Evolutionary conservation across 2,797 vertebrate genomes (phyloP).

Genomic region (Lacerta viridis): DNA sequence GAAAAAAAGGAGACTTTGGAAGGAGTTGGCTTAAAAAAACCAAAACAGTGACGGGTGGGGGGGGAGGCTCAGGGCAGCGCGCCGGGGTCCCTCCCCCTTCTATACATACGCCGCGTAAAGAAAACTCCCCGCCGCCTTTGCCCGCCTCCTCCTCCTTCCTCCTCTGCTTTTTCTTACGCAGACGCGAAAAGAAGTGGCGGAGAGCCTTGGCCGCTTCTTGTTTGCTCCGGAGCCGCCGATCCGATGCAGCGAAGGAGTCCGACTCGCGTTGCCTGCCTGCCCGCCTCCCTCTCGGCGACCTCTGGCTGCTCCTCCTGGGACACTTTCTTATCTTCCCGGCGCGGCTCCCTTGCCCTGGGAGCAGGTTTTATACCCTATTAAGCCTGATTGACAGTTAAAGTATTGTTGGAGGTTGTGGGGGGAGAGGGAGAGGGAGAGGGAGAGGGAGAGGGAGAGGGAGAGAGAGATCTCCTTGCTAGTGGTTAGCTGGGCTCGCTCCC

Average conservation of each 20-base stretch:
- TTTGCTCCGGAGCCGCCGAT: background rate
- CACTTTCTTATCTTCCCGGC: conserved; percentile 71
- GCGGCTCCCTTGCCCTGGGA: conserved; percentile 63
- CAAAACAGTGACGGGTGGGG: background rate
- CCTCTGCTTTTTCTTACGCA: conserved; percentile 32
- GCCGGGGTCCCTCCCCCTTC: background rate
- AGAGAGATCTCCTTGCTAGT: conserved; percentile 72
- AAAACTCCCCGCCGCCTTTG: conserved; percentile 61
- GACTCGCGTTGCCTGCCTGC: background rate
- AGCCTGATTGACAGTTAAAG: conserved; percentile 97
- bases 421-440: conserved; percentile 24
- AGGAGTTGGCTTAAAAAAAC: conserved; percentile 66
- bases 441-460: conserved; percentile 46
- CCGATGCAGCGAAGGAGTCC: background rate
- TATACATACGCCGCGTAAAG: conserved; percentile 60
- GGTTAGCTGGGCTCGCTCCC: conserved; percentile 75
- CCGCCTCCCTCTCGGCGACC: background rate
- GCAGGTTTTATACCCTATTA: conserved; percentile 89
- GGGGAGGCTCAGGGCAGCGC: background rate
- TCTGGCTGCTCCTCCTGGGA: conserved; percentile 57
- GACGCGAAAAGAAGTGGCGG: background rate
- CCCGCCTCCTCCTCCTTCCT: conserved; percentile 72
- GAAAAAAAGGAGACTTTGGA: conserved; percentile 46
- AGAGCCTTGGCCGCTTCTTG: background rate
- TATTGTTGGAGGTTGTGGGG: conserved; percentile 79